A percentile compares a stretch with the other conserved stretches of the same genome.
Evolutionary conservation across 2,888 invertebrate species (phyloP).

Genomic region (Gymnocheta viridis): DNA sequence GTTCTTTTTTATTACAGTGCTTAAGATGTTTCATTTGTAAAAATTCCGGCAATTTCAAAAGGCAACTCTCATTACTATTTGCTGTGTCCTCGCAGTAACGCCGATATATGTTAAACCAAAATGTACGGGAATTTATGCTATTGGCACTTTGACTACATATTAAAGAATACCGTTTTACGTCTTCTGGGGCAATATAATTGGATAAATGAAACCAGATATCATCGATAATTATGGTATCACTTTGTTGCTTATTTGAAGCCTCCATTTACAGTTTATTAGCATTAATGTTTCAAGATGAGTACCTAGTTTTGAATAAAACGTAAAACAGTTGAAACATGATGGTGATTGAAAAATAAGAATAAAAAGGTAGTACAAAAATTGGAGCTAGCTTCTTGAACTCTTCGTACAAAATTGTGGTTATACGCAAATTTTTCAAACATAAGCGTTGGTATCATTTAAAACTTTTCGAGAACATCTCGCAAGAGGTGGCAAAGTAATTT

Average conservation of each 20-base stretch:
- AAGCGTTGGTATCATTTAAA: no score
- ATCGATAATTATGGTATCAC: slow-evolving; percentile 73
- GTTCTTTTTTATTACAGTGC: slow-evolving; percentile 83
- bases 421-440: no score
- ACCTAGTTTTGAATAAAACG: no score
- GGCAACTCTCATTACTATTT: slow-evolving; percentile 80
- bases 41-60: slow-evolving; percentile 83
- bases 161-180: slow-evolving; percentile 85
- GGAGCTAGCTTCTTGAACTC: no score
- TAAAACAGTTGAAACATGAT: no score
- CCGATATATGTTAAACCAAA: slow-evolving; percentile 87
- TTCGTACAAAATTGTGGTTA: no score
- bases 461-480: no score
- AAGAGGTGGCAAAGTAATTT: no score
- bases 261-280: slow-evolving; percentile 9
- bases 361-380: no score
- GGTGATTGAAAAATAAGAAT: no score
- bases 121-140: slow-evolving; percentile 85
- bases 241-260: background rate
- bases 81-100: slow-evolving; percentile 85
- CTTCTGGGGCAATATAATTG: slow-evolving; percentile 86
- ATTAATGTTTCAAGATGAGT: background rate
- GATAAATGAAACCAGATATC: slow-evolving; percentile 88
- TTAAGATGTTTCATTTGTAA: slow-evolving; percentile 83
- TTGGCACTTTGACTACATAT: slow-evolving; percentile 85